Percentiles rank a stretch among this genome's conserved stretches.
These are phyloP conservation scores for Hepsetus odoe DNA, from an alignment of 2,113 vertebrate species.

Conservation along the genomic window DNA sequence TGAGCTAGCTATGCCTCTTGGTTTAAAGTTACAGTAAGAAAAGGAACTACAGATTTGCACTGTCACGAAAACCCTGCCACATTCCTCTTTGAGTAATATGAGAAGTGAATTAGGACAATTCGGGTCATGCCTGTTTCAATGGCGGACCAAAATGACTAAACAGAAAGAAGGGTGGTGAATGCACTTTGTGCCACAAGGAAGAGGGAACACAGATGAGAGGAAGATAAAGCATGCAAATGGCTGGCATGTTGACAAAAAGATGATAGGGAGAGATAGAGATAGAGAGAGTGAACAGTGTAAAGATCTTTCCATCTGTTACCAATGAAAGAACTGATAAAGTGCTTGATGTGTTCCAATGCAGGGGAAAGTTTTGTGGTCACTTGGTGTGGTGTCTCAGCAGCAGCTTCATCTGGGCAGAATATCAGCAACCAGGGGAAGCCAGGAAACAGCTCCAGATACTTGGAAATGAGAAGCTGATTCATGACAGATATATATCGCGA, in stretches of 20 bases:
- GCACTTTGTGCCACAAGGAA: not conserved
- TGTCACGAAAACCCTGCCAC: not conserved
- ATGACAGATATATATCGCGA: conserved; percentile 55
- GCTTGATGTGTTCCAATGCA: not conserved
- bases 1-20: not conserved
- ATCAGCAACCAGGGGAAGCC: conserved; percentile 48
- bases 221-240: conserved; percentile 41
- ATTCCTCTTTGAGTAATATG: not conserved
- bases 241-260: not conserved
- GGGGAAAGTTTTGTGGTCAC: conserved; percentile 35
- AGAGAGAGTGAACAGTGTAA: conserved; percentile 4
- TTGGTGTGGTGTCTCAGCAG: not conserved
- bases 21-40: not conserved
- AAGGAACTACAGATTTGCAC: conserved; percentile 2
- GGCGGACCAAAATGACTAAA: not conserved
- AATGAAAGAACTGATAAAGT: conserved; percentile 42
- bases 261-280: not conserved
- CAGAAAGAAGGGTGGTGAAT: not conserved
- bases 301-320: conserved; percentile 40
- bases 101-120: not conserved
- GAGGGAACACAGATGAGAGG: not conserved
- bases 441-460: conserved; percentile 51
- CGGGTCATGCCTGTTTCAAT: not conserved
- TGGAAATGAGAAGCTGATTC: conserved; percentile 44
- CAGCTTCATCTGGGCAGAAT: conserved; percentile 20